phyloP scores from a whole-genome alignment of 2,113 vertebrate genomes.

The Gymnobelideus leadbeateri region DNA sequence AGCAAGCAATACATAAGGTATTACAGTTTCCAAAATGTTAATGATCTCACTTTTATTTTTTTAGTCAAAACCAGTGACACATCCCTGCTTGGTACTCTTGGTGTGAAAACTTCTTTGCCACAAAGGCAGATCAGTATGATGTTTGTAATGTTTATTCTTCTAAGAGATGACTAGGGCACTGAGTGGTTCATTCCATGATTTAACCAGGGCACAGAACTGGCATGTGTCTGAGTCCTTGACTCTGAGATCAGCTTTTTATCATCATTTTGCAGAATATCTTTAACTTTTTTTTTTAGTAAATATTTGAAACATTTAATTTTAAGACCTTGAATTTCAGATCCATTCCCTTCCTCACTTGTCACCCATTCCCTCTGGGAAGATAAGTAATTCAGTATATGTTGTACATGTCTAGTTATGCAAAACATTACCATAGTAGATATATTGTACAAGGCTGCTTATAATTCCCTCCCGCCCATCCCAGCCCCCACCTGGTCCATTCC shows the following conservation, averaged over 20 bases:
- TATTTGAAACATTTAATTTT: no score
- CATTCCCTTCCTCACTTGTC: no score
- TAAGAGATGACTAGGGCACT: background rate
- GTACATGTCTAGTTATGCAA: no score
- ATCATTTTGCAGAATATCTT: background rate
- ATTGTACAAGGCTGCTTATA: no score
- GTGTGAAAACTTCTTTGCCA: background rate
- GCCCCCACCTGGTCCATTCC: no score
- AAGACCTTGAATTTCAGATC: no score
- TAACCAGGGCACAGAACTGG: background rate
- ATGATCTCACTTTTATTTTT: background rate
- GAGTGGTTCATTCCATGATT: background rate
- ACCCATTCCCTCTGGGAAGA: no score
- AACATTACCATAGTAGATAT: no score
- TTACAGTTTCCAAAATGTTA: background rate
- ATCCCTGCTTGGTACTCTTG: background rate
- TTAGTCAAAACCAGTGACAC: background rate
- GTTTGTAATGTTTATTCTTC: background rate
- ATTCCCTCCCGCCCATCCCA: no score
- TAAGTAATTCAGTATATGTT: no score
- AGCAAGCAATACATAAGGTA: background rate
- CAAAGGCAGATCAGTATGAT: background rate
- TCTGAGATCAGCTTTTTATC: background rate
- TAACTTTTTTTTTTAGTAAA: no score
- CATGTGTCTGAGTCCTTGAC: background rate